Base-by-base conservation (phyloP, 2,888 invertebrate genomes). In the Calameuta pallipes region DNA sequence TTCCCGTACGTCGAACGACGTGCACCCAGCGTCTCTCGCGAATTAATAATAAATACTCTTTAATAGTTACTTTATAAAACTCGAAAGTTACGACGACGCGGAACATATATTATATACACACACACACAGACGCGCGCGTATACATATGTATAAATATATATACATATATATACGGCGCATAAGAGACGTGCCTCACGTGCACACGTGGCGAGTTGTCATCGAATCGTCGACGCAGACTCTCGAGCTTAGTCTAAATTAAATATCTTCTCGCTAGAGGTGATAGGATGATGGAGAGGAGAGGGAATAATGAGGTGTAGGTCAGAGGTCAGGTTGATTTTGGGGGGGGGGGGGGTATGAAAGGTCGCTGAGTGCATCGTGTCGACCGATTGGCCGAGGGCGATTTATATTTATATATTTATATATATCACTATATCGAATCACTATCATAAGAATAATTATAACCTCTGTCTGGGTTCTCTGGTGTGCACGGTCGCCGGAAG, bases 191-290 rank as follows among this genome's bases (percentile, higher is more conserved):
- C 56, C 56, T 56, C 56, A 56, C 56, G 56, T 56, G 56, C 23
- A 56, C 56, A 56, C 56, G 56, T 71, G 71, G 30, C 71, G 34
- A 71, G 34, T 71, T 31, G 34, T 74, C 74, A 30, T 74, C 37
- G 74, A 4, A 13, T 36, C 34, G 74, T 35, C 74, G 74, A 71
- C 56, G 56, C 75, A 79, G 81, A 83, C 81, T 84, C 86, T 88
- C 89, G 88, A 90, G 90, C 87, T 90, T 89, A 90, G 90, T 90
- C 89, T 88, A 83, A 87, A 88, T 87, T 88, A 86, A 89, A 89
- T 87, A 87, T 84, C 81, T 84, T 79, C 81, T 79, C 80, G 83
- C 84, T 80, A 23, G 23, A 56, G 56, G 56, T 23, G 23, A 36
- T 36, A 0, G 41, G 15, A 6, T 37, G 37, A 15, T 4, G 41